Conservation (phyloP, 1,140 invertebrate species). For the Nasonia giraulti region DNA sequence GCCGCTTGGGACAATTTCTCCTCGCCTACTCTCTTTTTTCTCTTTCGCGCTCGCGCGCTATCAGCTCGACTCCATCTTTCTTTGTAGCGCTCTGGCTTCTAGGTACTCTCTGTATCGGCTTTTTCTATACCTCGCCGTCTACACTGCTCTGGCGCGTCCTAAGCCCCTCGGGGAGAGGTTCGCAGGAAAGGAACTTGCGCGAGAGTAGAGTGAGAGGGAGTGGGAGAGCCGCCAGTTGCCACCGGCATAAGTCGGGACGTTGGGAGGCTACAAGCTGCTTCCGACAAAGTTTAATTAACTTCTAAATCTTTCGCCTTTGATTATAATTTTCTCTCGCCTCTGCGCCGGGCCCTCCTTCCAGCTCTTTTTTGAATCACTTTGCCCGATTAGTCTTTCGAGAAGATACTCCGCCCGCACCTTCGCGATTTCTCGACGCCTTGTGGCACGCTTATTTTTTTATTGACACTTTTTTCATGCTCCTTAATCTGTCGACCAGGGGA, state of each 20-base stretch:
- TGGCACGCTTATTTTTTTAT: background rate
- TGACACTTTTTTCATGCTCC: background rate
- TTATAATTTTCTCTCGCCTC: conserved; percentile 43
- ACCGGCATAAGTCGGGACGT: conserved; percentile 4
- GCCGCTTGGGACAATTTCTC: background rate
- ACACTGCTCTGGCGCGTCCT: background rate
- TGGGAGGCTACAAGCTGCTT: conserved; percentile 29
- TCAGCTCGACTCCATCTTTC: background rate
- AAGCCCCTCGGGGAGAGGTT: conserved; percentile 1
- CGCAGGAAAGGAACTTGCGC: background rate
- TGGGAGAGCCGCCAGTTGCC: background rate
- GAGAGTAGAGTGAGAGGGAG: background rate
- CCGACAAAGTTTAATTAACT: conserved; percentile 48
- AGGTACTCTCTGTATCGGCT: background rate
- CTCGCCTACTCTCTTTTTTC: background rate
- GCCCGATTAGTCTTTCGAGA: background rate
- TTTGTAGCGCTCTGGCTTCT: conserved; percentile 4
- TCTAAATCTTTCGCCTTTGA: conserved; percentile 50
- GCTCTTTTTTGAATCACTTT: background rate
- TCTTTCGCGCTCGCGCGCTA: background rate
- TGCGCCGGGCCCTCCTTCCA: background rate
- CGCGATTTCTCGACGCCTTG: background rate
- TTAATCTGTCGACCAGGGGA: background rate
- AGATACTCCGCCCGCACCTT: background rate
- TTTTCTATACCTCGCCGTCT: background rate